Percentiles rank a stretch among this genome's conserved stretches.
phyloP scores from a whole-genome alignment of 2,888 invertebrate genomes.

The Venustoraphidia nigricollis region DNA sequence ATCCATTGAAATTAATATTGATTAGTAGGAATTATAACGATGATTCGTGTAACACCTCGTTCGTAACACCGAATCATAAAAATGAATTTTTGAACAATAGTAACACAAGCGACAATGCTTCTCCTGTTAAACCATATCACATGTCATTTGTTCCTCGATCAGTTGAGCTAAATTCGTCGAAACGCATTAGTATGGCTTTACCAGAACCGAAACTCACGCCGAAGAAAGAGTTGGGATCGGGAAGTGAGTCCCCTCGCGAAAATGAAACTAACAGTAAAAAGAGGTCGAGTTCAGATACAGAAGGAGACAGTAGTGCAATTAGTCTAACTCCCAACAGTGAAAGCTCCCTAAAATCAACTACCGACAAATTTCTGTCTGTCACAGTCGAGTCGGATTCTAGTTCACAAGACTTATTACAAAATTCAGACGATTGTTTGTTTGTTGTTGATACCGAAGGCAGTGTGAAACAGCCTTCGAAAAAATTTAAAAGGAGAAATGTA shows the following conservation, averaged over 20 bases:
- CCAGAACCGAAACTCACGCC: constrained; percentile 17
- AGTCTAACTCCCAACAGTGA: neutral
- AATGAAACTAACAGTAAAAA: neutral
- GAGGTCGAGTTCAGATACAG: neutral
- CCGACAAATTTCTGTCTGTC: neutral
- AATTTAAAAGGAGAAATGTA: constrained; percentile 29
- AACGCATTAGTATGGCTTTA: constrained; percentile 16
- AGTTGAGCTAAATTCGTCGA: constrained; percentile 12
- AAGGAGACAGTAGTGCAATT: neutral
- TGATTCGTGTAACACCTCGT: constrained; percentile 6
- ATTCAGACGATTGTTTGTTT: neutral
- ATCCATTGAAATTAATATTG: constrained; percentile 56
- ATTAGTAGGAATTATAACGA: constrained; percentile 23
- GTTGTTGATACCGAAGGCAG: neutral
- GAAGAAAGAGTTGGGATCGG: no score
- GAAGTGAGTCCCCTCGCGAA: no score
- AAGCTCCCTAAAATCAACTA: neutral
- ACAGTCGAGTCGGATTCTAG: constrained; percentile 4
- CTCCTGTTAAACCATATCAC: neutral
- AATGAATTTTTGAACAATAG: neutral
- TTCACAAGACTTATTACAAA: constrained; percentile 1
- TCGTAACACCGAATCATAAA: neutral
- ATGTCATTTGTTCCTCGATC: constrained; percentile 4
- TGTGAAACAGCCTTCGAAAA: constrained; percentile 18
- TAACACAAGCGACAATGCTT: neutral